phyloP scores from a whole-genome alignment of 2,888 invertebrate genomes.

The Dasysyrphus tricinctus region DNA sequence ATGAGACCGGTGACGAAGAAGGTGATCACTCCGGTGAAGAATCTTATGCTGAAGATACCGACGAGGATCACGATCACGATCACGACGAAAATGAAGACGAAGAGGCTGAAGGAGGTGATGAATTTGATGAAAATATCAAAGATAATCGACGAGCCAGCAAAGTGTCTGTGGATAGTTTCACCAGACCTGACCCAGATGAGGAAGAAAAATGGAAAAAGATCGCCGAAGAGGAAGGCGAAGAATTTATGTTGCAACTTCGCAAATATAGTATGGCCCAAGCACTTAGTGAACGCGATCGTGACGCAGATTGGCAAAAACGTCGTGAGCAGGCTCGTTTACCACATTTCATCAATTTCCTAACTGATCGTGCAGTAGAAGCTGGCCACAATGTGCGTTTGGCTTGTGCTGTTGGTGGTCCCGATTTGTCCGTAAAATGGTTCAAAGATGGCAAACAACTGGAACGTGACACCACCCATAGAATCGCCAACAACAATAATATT shows the following conservation, averaged over 20 bases:
- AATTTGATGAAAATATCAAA: constrained; percentile 76
- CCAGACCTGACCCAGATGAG: constrained; percentile 80
- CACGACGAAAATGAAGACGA: constrained; percentile 77
- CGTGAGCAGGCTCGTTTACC: constrained; percentile 82
- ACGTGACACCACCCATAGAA: constrained; percentile 82
- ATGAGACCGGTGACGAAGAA: constrained; percentile 77
- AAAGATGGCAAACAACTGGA: constrained; percentile 86
- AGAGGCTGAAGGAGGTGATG: constrained; percentile 78
- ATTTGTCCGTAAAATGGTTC: constrained; percentile 90
- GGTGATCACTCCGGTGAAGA: constrained; percentile 76
- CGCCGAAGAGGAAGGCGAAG: constrained; percentile 82
- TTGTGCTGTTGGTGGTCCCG: constrained; percentile 90
- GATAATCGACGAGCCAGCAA: constrained; percentile 80
- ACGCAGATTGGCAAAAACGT: constrained; percentile 82
- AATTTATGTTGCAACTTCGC: constrained; percentile 82
- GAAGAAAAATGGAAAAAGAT: constrained; percentile 82
- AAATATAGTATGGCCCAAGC: constrained; percentile 81
- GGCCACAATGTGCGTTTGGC: constrained; percentile 90
- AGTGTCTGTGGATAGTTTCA: constrained; percentile 81
- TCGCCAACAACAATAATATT: constrained; percentile 85
- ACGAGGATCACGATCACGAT: constrained; percentile 76
- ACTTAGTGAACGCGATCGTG: constrained; percentile 81
- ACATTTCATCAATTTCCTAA: constrained; percentile 85
- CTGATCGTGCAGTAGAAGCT: constrained; percentile 90
- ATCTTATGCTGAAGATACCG: constrained; percentile 76